These are phyloP conservation scores for Crioceris asparagi DNA, from an alignment of 2,888 invertebrate genomes.

Conservation along the genomic window DNA sequence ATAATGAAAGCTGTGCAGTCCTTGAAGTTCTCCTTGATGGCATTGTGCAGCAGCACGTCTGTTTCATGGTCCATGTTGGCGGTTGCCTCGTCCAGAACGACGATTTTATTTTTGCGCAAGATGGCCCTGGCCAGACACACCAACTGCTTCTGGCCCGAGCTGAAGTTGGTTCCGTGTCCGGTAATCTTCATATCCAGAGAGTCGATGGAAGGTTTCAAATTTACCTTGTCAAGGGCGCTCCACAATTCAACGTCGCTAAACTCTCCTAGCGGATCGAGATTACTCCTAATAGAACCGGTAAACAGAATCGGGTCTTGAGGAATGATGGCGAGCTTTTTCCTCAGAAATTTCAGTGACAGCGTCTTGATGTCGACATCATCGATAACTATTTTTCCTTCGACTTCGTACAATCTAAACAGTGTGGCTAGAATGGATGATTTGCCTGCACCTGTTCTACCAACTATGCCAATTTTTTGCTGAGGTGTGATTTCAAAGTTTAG, in stretches of 20 bases:
- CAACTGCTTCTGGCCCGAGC: constrained; percentile 45
- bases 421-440: constrained; percentile 67
- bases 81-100: constrained; percentile 46
- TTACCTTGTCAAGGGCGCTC: constrained; percentile 60
- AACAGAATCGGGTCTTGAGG: constrained; percentile 80
- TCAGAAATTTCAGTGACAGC: constrained; percentile 61
- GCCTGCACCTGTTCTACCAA: constrained; percentile 76
- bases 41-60: constrained; percentile 41
- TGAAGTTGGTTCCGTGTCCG: constrained; percentile 30
- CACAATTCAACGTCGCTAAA: constrained; percentile 68
- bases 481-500: constrained; percentile 55
- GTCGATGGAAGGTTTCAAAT: constrained; percentile 56
- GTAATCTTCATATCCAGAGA: constrained; percentile 40
- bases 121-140: constrained; percentile 45
- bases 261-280: constrained; percentile 77
- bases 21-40: constrained; percentile 41
- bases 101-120: constrained; percentile 38
- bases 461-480: constrained; percentile 62
- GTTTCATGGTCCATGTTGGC: constrained; percentile 44
- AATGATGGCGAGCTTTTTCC: constrained; percentile 69
- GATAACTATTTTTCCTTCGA: constrained; percentile 66
- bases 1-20: constrained; percentile 45
- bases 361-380: constrained; percentile 61
- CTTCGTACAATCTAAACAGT: constrained; percentile 68
- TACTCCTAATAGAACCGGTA: constrained; percentile 74